Evolutionary conservation across 2,888 invertebrate genomes (phyloP).

Genomic region (Spialia ferax): DNA sequence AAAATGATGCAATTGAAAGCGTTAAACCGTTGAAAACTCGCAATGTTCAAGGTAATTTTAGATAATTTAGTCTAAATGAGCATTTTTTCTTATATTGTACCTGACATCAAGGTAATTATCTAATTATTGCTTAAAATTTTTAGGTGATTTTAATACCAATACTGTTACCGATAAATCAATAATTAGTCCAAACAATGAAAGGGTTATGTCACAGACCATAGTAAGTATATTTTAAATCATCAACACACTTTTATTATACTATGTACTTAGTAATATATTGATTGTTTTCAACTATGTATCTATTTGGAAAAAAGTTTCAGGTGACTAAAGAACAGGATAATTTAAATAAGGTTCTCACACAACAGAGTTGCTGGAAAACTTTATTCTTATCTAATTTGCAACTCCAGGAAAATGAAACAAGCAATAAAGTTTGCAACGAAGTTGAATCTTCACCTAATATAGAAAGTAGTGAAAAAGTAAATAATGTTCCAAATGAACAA

Average conservation of each 20-base stretch:
- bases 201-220: conserved; percentile 16
- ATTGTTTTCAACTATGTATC: too few species aligned
- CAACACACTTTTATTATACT: not conserved
- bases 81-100: too few species aligned
- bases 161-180: not conserved
- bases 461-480: conserved; percentile 8
- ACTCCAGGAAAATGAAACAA: conserved; percentile 14
- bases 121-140: not conserved
- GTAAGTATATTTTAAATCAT: conserved; percentile 10
- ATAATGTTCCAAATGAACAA: not conserved
- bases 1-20: not conserved
- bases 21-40: not conserved
- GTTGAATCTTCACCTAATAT: not conserved
- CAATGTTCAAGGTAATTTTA: not conserved
- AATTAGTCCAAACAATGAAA: not conserved
- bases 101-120: too few species aligned
- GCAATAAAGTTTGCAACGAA: conserved; percentile 13
- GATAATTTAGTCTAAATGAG: too few species aligned
- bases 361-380: conserved; percentile 10
- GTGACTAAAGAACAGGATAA: conserved; percentile 13
- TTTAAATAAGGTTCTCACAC: not conserved
- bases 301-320: conserved; percentile 12
- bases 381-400: conserved; percentile 19
- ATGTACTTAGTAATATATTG: not conserved
- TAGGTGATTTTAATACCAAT: not conserved